Evolutionary conservation across 2,888 invertebrate species (phyloP).

Genomic region (Harpalus rubripes): DNA sequence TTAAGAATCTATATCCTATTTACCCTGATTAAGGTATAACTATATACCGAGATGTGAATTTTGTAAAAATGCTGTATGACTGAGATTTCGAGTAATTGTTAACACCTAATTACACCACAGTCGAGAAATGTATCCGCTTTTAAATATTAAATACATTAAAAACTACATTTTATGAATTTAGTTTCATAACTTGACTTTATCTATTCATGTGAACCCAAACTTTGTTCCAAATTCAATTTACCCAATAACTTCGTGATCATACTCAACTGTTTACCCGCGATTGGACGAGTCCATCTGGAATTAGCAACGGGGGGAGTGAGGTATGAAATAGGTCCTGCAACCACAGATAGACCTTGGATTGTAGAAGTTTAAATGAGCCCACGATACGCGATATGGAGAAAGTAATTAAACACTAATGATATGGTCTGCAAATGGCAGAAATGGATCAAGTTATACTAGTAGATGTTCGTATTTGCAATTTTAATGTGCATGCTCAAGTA

Average conservation of each 20-base stretch:
- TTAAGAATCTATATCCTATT: too few species aligned
- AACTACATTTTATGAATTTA: too few species aligned
- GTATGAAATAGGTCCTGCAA: slow-evolving; percentile 38
- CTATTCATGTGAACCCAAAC: too few species aligned
- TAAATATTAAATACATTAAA: too few species aligned
- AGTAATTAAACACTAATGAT: slow-evolving; percentile 46
- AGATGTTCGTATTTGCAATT: not conserved
- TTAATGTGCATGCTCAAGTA: slow-evolving; percentile 16
- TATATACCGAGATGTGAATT: too few species aligned
- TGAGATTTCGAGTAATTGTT: too few species aligned
- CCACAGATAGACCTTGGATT: slow-evolving; percentile 32
- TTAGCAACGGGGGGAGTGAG: slow-evolving; percentile 34
- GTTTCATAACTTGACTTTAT: too few species aligned
- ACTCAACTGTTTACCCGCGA: slow-evolving; percentile 17
- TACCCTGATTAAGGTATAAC: too few species aligned
- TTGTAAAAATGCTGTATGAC: too few species aligned
- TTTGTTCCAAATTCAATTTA: too few species aligned
- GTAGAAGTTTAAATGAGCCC: slow-evolving; percentile 43
- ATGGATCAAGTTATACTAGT: slow-evolving; percentile 15
- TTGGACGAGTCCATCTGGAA: slow-evolving; percentile 6
- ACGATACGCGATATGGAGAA: slow-evolving; percentile 37
- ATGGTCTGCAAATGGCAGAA: slow-evolving; percentile 23
- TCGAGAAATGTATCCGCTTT: too few species aligned
- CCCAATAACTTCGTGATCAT: not conserved
- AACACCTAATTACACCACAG: too few species aligned